Evolutionary conservation across 2,113 vertebrate genomes (phyloP).

Genomic region (Telmatochromis sp.): DNA sequence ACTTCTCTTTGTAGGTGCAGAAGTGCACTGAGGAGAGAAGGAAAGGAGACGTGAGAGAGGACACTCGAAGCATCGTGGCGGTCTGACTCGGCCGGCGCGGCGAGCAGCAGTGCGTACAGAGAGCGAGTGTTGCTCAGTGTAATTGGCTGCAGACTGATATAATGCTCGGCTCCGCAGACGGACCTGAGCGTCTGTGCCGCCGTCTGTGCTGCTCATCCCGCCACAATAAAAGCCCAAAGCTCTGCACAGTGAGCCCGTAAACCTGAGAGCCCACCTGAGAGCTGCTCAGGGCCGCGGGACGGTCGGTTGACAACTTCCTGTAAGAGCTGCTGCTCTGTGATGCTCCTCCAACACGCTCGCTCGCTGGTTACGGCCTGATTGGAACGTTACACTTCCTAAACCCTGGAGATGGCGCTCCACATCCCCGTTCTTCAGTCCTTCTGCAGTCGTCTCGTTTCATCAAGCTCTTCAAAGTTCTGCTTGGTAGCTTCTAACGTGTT

Average conservation of each 20-base stretch:
- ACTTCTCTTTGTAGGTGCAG: constrained; percentile 93
- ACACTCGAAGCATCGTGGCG: background rate
- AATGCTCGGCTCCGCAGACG: background rate
- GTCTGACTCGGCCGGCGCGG: background rate
- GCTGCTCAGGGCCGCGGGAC: background rate
- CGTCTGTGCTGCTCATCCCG: background rate
- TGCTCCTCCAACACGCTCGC: background rate
- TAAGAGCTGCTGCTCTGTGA: background rate
- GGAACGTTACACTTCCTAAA: background rate
- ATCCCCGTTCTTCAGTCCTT: background rate
- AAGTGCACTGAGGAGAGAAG: constrained; percentile 82
- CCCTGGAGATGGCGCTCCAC: background rate
- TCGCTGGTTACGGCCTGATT: background rate
- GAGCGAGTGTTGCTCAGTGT: background rate
- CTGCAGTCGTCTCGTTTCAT: background rate
- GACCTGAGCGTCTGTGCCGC: background rate
- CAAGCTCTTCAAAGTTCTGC: background rate
- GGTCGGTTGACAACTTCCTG: background rate
- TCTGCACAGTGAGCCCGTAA: background rate
- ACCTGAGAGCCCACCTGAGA: background rate
- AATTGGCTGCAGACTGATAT: background rate
- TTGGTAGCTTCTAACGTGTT: background rate
- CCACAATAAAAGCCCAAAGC: background rate
- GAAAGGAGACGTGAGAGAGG: background rate
- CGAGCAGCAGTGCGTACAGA: background rate